Evolutionary conservation across 2,113 vertebrate genomes (phyloP), one percentile per base, ranked within the genome.

Genomic region (Apus apus): DNA sequence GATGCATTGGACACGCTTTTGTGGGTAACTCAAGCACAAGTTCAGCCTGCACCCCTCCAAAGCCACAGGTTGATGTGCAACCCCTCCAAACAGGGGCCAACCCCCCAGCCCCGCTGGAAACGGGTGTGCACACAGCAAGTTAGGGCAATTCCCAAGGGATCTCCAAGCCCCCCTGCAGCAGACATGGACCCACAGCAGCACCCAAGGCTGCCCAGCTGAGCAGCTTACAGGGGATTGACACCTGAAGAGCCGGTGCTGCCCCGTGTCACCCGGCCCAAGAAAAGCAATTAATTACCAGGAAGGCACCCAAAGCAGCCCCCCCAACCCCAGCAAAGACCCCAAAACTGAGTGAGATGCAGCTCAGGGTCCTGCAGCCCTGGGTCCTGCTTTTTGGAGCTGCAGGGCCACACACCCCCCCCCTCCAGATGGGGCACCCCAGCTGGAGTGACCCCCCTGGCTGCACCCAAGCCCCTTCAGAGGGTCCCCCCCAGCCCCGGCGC

Each of bases 1-100:
- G 71, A 62, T 23, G 46, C 26, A 9, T 30, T 79, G 23, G 13
- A 46, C 3, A 19, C 48, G 15, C 72, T 18, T 38, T 3, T 5
- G 14, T 1, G 9, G 58, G 19, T 13, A 53, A 71, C 15, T n/a
- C 11, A 1, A 1, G 3, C 3, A 1, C 38, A 1, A 4, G 26
- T 54, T 18, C 58, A 67, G 48, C 73, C 67, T 5, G 45, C 19
- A 4, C 14, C 70, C 38, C 61, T 18, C 36, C 71, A 20, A 62
- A 38, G 32, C 6, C 56, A 23, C 6, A 1, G 16, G 4, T 3
- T 1, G 34, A 19, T 0, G 36, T 30, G 34, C 7, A 6, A 43
- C 62, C 51, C 22, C 57, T 61, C 15, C 38, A 3, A 11, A 20
- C 3, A 17, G n/a, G 40, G 30, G 36, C 61, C 48, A 46, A 71